Percentiles rank a stretch among this genome's conserved stretches.
Conservation (phyloP, 2,113 vertebrate genomes). For the Acinonyx jubatus region DNA sequence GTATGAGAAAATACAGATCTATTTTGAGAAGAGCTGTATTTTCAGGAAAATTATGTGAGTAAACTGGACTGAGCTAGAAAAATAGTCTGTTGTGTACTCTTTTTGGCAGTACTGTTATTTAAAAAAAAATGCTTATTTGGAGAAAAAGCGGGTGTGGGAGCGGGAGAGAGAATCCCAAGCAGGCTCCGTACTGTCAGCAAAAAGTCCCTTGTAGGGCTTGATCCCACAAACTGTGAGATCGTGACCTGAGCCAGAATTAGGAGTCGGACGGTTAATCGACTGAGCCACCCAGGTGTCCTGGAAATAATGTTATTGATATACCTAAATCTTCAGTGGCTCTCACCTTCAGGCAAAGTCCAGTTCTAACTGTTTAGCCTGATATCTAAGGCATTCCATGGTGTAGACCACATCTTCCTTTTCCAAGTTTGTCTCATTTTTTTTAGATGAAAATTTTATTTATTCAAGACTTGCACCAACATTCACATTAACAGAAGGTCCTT, state of each 20-base stretch:
- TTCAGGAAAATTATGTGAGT: not conserved
- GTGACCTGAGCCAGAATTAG: too few species aligned
- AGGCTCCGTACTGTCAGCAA: too few species aligned
- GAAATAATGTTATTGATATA: not conserved
- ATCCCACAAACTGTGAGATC: too few species aligned
- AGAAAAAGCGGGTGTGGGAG: too few species aligned
- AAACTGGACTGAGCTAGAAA: not conserved
- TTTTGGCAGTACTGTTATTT: not conserved
- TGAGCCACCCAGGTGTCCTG: too few species aligned
- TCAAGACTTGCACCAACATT: not conserved
- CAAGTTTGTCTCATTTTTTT: not conserved
- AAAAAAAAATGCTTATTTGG: not conserved
- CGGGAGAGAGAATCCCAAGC: too few species aligned
- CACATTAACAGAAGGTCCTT: not conserved
- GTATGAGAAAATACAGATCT: constrained; percentile 2
- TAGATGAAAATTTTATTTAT: not conserved
- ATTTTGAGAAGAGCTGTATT: constrained; percentile 10
- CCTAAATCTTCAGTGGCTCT: not conserved
- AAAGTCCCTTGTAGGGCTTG: too few species aligned
- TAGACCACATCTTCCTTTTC: not conserved
- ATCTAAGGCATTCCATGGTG: not conserved
- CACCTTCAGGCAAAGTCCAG: not conserved
- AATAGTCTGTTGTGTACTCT: not conserved
- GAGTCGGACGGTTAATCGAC: too few species aligned
- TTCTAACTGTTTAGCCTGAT: not conserved